Conservation (phyloP, 2,797 vertebrate species). For the Acanthurus tractus region DNA sequence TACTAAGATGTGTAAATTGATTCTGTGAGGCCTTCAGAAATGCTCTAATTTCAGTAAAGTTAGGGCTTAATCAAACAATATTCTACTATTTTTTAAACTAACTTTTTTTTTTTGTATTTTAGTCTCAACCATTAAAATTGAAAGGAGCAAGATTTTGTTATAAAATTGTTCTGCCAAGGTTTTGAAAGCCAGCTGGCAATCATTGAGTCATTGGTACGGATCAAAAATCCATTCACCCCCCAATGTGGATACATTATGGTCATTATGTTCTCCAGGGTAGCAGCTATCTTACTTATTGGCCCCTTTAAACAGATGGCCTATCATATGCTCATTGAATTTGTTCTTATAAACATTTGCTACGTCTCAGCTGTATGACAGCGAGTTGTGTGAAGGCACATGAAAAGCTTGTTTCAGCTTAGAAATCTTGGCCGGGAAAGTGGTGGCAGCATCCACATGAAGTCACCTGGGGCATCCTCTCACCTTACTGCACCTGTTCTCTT, state of each 20-base stretch:
- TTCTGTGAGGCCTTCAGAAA: neutral
- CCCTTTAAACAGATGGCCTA: constrained; percentile 66
- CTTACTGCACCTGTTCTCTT: constrained; percentile 76
- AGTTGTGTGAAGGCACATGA: constrained; percentile 33
- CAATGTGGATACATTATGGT: constrained; percentile 15
- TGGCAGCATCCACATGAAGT: constrained; percentile 48
- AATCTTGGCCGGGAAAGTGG: constrained; percentile 59
- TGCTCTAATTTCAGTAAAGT: no score
- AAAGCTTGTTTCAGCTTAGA: constrained; percentile 56
- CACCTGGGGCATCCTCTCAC: constrained; percentile 71
- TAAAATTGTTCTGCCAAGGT: neutral
- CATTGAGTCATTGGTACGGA: constrained; percentile 29
- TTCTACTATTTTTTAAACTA: neutral
- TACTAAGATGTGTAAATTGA: neutral
- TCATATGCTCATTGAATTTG: constrained; percentile 60
- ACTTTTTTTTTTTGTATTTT: neutral
- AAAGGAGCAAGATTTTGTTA: constrained; percentile 1
- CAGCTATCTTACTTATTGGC: constrained; percentile 42
- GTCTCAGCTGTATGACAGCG: constrained; percentile 57
- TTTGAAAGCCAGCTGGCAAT: constrained; percentile 35
- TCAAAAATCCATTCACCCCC: constrained; percentile 20
- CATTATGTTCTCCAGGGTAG: constrained; percentile 38
- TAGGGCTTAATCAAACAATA: no score
- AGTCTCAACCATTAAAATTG: neutral
- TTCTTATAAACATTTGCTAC: constrained; percentile 59